phyloP scores from a whole-genome alignment of 1,140 invertebrate genomes.

The Zaprionus tsacasi region DNA sequence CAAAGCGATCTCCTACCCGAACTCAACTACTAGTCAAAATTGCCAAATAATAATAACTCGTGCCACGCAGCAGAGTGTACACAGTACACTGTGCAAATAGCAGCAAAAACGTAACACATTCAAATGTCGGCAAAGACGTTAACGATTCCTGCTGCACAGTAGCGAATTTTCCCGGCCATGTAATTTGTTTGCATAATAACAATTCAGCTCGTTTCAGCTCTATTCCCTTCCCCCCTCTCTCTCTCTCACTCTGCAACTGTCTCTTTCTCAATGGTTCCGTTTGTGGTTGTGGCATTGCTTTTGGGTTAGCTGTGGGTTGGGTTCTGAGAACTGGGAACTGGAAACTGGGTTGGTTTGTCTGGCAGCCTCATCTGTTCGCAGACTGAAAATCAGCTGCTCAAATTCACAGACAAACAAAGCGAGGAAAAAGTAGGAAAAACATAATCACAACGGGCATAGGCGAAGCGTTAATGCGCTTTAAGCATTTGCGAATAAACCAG shows the following conservation, averaged over 20 bases:
- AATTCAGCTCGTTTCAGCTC: constrained; percentile 54
- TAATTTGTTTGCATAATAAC: constrained; percentile 83
- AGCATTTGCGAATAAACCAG: not conserved
- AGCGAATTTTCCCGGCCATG: constrained; percentile 50
- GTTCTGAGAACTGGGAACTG: not conserved
- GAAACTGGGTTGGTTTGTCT: constrained; percentile 17
- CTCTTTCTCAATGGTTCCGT: constrained; percentile 9
- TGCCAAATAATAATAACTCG: constrained; percentile 64
- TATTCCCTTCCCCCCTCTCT: constrained; percentile 22
- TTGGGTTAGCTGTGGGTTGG: not conserved
- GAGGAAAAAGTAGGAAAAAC: constrained; percentile 30
- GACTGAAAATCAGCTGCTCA: constrained; percentile 69
- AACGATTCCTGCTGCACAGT: constrained; percentile 29
- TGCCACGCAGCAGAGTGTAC: constrained; percentile 25
- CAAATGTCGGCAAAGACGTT: constrained; percentile 45
- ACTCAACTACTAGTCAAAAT: constrained; percentile 51
- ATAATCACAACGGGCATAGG: constrained; percentile 3
- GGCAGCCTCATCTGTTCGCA: constrained; percentile 67
- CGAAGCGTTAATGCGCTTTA: constrained; percentile 6
- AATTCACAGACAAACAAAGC: constrained; percentile 65
- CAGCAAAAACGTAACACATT: constrained; percentile 31
- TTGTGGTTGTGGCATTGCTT: constrained; percentile 40
- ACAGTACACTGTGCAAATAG: constrained; percentile 32
- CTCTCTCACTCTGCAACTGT: not conserved
- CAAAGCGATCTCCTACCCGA: constrained; percentile 9